Percentiles rank a stretch among this genome's conserved stretches.
These are phyloP conservation scores for Chaunax sp. DNA, from an alignment of 2,797 vertebrate species.

Conservation along the genomic window DNA sequence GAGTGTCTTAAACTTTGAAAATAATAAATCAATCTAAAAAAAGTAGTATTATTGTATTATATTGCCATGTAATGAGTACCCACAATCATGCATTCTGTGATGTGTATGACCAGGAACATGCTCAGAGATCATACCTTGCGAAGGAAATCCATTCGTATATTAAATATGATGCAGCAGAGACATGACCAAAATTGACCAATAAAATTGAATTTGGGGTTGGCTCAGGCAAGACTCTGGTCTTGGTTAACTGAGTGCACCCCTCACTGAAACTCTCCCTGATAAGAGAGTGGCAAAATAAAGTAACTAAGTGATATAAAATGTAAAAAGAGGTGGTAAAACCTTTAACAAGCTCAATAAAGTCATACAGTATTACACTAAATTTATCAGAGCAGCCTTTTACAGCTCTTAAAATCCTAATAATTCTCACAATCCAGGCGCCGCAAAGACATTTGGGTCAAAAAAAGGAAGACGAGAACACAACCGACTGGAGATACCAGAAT, in stretches of 20 bases:
- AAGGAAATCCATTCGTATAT: no score
- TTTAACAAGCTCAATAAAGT: background rate
- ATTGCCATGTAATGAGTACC: no score
- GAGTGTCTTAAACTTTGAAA: no score
- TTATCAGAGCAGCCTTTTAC: background rate
- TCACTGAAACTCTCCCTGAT: background rate
- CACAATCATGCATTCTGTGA: no score
- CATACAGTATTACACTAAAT: background rate
- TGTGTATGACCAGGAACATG: no score
- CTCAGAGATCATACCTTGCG: no score
- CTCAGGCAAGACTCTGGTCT: background rate
- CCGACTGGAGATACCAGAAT: background rate
- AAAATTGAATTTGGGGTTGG: no score
- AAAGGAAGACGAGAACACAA: background rate
- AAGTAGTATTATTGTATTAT: no score
- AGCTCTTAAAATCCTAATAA: background rate
- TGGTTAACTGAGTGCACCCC: background rate
- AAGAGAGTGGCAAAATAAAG: background rate
- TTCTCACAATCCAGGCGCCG: background rate
- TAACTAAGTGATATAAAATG: no score
- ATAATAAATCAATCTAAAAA: no score
- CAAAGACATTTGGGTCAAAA: slow-evolving; percentile 3
- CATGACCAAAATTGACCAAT: no score
- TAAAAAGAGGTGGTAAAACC: background rate
- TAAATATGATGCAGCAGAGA: background rate